These are phyloP conservation scores for Toxostoma redivivum DNA, from an alignment of 2,113 vertebrate genomes.

Conservation along the genomic window DNA sequence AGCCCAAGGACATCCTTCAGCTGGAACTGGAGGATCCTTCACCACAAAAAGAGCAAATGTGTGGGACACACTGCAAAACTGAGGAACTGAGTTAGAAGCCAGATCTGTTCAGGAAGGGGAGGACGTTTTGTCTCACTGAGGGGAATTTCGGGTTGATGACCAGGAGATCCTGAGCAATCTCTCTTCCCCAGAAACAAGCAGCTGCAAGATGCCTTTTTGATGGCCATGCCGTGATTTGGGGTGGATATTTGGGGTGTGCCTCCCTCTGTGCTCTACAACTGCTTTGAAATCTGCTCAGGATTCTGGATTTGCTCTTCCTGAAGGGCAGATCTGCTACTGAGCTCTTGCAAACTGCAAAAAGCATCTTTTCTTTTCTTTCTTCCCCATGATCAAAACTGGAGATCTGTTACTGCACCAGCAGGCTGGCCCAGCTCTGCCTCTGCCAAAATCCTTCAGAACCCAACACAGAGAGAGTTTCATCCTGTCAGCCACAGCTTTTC, in stretches of 20 bases:
- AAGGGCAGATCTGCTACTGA: background rate
- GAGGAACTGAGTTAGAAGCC: background rate
- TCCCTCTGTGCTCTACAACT: background rate
- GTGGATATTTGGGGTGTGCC: background rate
- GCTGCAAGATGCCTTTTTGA: background rate
- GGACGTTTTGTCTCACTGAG: background rate
- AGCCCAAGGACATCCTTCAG: background rate
- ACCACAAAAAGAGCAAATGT: background rate
- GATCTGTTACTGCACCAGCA: background rate
- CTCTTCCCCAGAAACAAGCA: background rate
- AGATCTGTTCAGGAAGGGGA: background rate
- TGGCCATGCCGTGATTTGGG: background rate
- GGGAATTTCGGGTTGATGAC: background rate
- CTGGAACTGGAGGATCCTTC: background rate
- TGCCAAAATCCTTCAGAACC: background rate
- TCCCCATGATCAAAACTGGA: background rate
- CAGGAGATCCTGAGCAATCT: background rate
- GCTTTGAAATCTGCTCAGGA: background rate
- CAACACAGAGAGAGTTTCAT: background rate
- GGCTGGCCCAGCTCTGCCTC: background rate
- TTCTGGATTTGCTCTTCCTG: background rate
- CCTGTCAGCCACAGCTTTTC: background rate
- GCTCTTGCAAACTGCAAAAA: background rate
- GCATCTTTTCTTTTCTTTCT: background rate
- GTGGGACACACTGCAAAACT: background rate